Percentiles rank a stretch among this genome's conserved stretches.
phyloP scores from a whole-genome alignment of 1,140 invertebrate genomes.

The Drosophila asahinai region DNA sequence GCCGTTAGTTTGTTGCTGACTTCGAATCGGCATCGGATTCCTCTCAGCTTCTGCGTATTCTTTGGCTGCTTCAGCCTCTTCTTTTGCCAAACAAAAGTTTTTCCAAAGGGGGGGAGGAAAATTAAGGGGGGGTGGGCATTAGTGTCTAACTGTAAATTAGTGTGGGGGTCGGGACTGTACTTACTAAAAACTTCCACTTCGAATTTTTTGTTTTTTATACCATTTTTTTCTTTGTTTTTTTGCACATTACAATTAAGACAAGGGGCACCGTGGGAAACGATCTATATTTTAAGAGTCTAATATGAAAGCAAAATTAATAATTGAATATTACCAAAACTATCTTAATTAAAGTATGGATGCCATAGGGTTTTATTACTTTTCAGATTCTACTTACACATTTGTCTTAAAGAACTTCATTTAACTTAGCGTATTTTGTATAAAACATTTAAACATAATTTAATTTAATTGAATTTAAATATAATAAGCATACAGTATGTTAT shows the following conservation, averaged over 20 bases:
- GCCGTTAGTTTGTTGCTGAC: constrained; percentile 50
- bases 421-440: too few relatives aligned
- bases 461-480: too few relatives aligned
- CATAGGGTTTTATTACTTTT: too few relatives aligned
- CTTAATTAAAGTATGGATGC: too few relatives aligned
- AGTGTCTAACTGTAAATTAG: constrained; percentile 41
- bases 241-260: constrained; percentile 48
- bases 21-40: constrained; percentile 42
- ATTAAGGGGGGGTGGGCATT: constrained; percentile 1
- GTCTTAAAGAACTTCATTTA: too few relatives aligned
- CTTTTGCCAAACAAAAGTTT: constrained; percentile 46
- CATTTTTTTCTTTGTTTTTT: constrained; percentile 40
- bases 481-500: too few relatives aligned
- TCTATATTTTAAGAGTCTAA: too few relatives aligned
- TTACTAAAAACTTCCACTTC: constrained; percentile 67
- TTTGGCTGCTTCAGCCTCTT: background rate
- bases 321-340: too few relatives aligned
- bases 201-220: constrained; percentile 64
- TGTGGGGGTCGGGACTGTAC: constrained; percentile 57
- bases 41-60: constrained; percentile 17
- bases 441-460: too few relatives aligned
- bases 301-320: too few relatives aligned
- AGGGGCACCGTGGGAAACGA: constrained; percentile 36
- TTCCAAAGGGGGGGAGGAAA: constrained; percentile 3
- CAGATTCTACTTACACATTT: too few relatives aligned